These are phyloP conservation scores for Lepidothrix coronata DNA, from an alignment of 2,113 vertebrate species.

Conservation along the genomic window DNA sequence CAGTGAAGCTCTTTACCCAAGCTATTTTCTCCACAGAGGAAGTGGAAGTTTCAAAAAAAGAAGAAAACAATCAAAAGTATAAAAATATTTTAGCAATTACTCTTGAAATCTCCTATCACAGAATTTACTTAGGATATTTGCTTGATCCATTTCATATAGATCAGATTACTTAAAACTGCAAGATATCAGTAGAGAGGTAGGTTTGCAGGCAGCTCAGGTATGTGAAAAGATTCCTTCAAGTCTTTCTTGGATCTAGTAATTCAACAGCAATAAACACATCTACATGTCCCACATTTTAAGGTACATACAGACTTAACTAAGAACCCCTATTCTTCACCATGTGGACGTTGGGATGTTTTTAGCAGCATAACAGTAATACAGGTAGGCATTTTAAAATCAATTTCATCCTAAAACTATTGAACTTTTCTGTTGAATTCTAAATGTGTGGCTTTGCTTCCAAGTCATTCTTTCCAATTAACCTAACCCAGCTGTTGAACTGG, in stretches of 20 bases:
- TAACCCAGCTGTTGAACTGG: not conserved
- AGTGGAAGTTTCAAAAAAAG: not conserved
- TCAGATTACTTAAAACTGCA: not conserved
- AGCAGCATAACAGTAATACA: not conserved
- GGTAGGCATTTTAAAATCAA: not conserved
- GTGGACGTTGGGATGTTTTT: not conserved
- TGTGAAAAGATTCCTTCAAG: not conserved
- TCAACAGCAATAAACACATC: not conserved
- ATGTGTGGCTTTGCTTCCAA: not conserved
- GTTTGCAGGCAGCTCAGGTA: not conserved
- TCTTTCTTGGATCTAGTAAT: not conserved
- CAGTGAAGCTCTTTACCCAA: not conserved
- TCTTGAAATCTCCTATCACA: not conserved
- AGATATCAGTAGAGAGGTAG: not conserved
- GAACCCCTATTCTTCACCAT: fast-evolving
- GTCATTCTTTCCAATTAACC: not conserved
- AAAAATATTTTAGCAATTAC: not conserved
- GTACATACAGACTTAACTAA: not conserved
- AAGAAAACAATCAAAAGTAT: fast-evolving
- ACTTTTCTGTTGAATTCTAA: not conserved
- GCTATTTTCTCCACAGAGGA: not conserved
- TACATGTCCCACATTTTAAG: not conserved
- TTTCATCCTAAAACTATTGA: not conserved
- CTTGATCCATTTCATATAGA: not conserved
- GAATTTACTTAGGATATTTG: not conserved